These are phyloP conservation scores for Melinopterus prodromus DNA, from an alignment of 2,888 invertebrate species.

Conservation along the genomic window DNA sequence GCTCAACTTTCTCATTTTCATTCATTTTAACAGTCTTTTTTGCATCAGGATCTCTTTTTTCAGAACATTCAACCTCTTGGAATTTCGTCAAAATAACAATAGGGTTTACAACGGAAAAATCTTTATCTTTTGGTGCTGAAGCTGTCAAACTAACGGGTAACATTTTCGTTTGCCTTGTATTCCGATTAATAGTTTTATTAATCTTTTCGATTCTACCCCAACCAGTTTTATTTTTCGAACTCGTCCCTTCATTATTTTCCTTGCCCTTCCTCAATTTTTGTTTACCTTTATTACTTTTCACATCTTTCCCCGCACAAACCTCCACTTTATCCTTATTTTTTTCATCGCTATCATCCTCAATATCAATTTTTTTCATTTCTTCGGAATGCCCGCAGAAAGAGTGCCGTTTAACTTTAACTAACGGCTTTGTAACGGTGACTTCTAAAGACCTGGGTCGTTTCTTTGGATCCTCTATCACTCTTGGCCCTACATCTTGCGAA, in stretches of 20 bases:
- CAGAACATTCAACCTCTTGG: not conserved
- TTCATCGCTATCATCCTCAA: slow-evolving; percentile 45
- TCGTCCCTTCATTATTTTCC: slow-evolving; percentile 13
- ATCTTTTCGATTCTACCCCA: slow-evolving; percentile 48
- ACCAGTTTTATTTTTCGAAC: slow-evolving; percentile 35
- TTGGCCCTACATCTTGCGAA: slow-evolving; percentile 35
- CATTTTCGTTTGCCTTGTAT: slow-evolving; percentile 36
- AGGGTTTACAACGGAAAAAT: not conserved
- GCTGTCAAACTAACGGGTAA: slow-evolving; percentile 36
- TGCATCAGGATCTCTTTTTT: not conserved
- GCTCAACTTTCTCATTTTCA: no score
- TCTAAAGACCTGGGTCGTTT: slow-evolving; percentile 34
- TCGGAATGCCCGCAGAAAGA: slow-evolving; percentile 40
- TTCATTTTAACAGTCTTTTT: not conserved
- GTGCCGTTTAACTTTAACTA: slow-evolving; percentile 38
- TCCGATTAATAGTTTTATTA: slow-evolving; percentile 42
- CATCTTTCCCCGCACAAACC: slow-evolving; percentile 51
- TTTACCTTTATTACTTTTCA: slow-evolving; percentile 20
- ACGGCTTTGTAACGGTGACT: slow-evolving; percentile 16
- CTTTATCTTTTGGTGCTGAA: slow-evolving; percentile 23
- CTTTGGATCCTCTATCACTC: not conserved
- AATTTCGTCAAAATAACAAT: not conserved
- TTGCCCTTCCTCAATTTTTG: slow-evolving; percentile 23
- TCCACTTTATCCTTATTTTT: slow-evolving; percentile 44
- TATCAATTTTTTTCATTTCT: slow-evolving; percentile 46